Conservation (phyloP, 2,113 vertebrate species). For the Chinchilla lanigera region DNA sequence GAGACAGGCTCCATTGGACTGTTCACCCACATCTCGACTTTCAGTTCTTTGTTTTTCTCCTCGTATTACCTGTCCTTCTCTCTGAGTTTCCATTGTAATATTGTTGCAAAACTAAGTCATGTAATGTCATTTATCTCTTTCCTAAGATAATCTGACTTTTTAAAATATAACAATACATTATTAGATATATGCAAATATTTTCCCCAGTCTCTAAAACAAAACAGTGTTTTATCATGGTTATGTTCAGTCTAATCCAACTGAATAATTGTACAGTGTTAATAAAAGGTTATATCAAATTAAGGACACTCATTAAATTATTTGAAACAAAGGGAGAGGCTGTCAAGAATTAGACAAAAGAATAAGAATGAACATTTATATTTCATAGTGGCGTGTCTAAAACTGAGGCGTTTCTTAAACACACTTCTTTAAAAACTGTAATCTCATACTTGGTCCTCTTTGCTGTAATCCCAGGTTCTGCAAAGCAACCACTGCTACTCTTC, state of each 20-base stretch:
- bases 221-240: background rate
- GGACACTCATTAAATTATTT: background rate
- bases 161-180: background rate
- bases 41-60: background rate
- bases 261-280: background rate
- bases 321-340: background rate
- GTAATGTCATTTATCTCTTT: background rate
- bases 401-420: background rate
- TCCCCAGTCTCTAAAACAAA: background rate
- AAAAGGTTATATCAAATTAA: background rate
- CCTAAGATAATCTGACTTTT: background rate
- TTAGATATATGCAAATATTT: background rate
- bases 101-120: background rate
- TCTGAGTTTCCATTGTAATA: background rate
- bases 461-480: background rate
- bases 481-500: background rate
- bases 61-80: background rate
- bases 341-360: background rate
- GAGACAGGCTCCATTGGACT: background rate
- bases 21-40: background rate
- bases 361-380: background rate
- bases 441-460: background rate
- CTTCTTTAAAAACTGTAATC: background rate
- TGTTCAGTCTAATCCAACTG: background rate
- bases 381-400: background rate